These are phyloP conservation scores for Tenthredo amoena DNA, from an alignment of 2,888 invertebrate species.

Conservation along the genomic window DNA sequence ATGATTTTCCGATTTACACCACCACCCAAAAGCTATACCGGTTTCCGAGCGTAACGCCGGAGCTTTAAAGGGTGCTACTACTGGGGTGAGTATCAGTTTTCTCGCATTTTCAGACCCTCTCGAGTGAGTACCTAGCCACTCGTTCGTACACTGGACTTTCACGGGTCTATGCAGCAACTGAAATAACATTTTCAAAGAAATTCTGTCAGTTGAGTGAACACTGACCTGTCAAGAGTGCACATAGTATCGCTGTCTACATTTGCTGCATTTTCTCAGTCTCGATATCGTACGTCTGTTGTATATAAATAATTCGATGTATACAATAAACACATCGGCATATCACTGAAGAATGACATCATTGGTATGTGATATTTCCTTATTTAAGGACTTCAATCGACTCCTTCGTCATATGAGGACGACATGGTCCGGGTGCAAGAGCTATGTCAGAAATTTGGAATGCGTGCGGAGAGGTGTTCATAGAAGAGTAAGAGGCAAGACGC, in stretches of 20 bases:
- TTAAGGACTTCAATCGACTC: conserved; percentile 52
- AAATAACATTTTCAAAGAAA: conserved; percentile 41
- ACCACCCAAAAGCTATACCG: background rate
- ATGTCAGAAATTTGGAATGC: conserved; percentile 3
- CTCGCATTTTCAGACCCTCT: conserved; percentile 21
- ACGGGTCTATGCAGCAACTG: conserved; percentile 31
- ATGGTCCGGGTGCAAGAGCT: background rate
- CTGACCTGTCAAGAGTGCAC: background rate
- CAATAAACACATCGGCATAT: background rate
- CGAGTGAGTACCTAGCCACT: conserved; percentile 31
- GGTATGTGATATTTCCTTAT: background rate
- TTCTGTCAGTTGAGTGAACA: conserved; percentile 11
- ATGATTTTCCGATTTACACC: conserved; percentile 21
- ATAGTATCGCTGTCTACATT: background rate
- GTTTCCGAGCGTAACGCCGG: background rate
- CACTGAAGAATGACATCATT: background rate
- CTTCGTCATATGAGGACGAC: conserved; percentile 58
- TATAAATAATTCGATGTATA: background rate
- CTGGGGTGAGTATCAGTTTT: conserved; percentile 26
- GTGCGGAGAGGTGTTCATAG: background rate
- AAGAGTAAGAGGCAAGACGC: conserved; percentile 5
- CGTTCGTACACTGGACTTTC: conserved; percentile 33
- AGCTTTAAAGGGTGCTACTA: background rate
- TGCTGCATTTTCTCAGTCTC: background rate
- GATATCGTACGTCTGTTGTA: background rate